Evolutionary conservation across 2,113 vertebrate species (phyloP), one percentile per base, ranked within the genome.

Genomic region (Desmodus rotundus): DNA sequence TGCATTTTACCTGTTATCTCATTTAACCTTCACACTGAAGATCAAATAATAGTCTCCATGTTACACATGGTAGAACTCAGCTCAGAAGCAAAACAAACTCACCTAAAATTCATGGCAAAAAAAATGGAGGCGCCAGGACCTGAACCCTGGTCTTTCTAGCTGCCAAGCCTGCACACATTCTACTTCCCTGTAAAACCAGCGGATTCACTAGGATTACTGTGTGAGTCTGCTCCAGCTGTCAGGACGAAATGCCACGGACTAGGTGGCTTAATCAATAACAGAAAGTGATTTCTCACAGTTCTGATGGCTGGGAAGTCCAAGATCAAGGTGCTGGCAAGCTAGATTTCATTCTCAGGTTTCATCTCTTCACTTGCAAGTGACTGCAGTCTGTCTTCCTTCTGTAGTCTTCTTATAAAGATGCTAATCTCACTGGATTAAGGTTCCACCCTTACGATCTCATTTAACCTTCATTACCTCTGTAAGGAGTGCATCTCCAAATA

Each of bases 31-130:
- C 41, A 63, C 20, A 65, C 1, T 68, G 15, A 67, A n/a, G 54
- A 63, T 67, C 20, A 4, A 15, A 20, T n/a, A 33, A 36, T 72
- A 67, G n/a, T 56, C 14, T 63, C 52, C 22, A 86, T 67, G 80
- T 86, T 81, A 58, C 11, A 65, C 10, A n/a, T 17, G 14, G 74
- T 54, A 33, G 56, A 73, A 81, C 16, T 67, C 16, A 73, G 33
- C 15, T 73, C 19, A 52, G 24, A 68, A 82, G 26, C 41, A 89
- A 89, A 41, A 41, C 78, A 84, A 85, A 86, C 20, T 58, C 65
- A 38, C 36, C 68, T 80, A 47, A 96, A 84, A 65, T 65, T 95
- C 86, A 93, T n/a, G 81, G 38, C 6, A 74, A 74, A 85, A 85
- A 15, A 63, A 54, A 38, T 33, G n/a, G 5, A 38, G 15, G 31